Conservation (phyloP, 2,113 vertebrate species). For the Psophia crepitans region DNA sequence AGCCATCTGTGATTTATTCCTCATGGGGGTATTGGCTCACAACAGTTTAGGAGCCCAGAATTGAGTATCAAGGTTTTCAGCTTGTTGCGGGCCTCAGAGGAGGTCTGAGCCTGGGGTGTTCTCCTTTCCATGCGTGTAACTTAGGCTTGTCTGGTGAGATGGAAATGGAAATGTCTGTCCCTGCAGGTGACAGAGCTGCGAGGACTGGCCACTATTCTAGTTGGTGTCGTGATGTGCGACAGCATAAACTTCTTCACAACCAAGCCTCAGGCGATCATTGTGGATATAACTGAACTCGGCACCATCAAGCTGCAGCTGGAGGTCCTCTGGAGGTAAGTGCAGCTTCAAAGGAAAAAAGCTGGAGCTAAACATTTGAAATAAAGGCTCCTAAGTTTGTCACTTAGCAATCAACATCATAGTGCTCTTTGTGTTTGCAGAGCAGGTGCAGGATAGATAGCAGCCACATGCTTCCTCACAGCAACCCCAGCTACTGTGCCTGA, state of each 20-base stretch:
- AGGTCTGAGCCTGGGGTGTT: not conserved
- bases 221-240: constrained; percentile 88
- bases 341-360: not conserved
- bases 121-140: accelerated
- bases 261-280: constrained; percentile 85
- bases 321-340: constrained; percentile 91
- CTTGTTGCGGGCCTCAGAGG: not conserved
- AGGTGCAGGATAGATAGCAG: not conserved
- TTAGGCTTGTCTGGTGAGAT: not conserved
- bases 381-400: not conserved
- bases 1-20: accelerated
- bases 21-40: not conserved
- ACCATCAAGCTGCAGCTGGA: constrained; percentile 96
- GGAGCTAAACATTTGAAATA: not conserved
- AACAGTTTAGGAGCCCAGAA: not conserved
- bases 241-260: constrained; percentile 87
- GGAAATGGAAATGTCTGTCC: not conserved
- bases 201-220: constrained; percentile 85
- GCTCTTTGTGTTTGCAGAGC: not conserved
- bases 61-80: accelerated
- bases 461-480: not conserved
- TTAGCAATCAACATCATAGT: not conserved
- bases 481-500: not conserved
- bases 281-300: constrained; percentile 94
- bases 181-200: constrained; percentile 89